These are phyloP conservation scores for Drosophila eohydei DNA, from an alignment of 2,888 invertebrate species.

Conservation along the genomic window DNA sequence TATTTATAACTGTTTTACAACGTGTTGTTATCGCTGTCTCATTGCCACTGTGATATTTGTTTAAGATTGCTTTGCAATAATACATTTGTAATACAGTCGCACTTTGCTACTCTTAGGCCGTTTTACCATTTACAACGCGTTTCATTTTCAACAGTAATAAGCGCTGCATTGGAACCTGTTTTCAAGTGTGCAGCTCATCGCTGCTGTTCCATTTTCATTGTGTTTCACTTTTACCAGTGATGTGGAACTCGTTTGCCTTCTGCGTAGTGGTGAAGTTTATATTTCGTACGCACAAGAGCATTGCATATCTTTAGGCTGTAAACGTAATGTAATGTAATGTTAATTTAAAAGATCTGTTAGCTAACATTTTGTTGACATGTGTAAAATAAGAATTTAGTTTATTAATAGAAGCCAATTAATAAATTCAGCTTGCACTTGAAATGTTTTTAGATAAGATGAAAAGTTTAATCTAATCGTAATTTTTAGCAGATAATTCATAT, in stretches of 20 bases:
- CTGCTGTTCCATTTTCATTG: conserved; percentile 16
- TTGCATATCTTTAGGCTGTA: conserved; percentile 44
- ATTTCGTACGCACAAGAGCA: background rate
- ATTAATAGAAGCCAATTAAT: background rate
- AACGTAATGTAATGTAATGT: background rate
- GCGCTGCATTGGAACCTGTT: background rate
- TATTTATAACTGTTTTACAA: conserved; percentile 27
- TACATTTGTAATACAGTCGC: background rate
- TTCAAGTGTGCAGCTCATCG: background rate
- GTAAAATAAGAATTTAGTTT: background rate
- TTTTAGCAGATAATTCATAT: background rate
- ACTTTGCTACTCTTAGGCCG: background rate
- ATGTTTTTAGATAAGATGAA: background rate
- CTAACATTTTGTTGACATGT: background rate
- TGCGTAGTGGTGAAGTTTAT: conserved; percentile 1
- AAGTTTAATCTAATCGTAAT: background rate
- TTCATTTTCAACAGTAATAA: background rate
- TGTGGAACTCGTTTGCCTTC: conserved; percentile 22
- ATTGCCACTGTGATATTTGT: conserved; percentile 18
- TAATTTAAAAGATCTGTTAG: conserved; percentile 17
- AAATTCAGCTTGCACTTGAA: background rate
- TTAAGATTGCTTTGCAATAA: background rate
- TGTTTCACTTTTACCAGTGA: conserved; percentile 9
- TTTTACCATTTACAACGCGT: background rate
- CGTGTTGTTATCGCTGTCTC: background rate